These are phyloP conservation scores for Sebastes glaucus DNA, from an alignment of 2,797 vertebrate species.

Conservation along the genomic window DNA sequence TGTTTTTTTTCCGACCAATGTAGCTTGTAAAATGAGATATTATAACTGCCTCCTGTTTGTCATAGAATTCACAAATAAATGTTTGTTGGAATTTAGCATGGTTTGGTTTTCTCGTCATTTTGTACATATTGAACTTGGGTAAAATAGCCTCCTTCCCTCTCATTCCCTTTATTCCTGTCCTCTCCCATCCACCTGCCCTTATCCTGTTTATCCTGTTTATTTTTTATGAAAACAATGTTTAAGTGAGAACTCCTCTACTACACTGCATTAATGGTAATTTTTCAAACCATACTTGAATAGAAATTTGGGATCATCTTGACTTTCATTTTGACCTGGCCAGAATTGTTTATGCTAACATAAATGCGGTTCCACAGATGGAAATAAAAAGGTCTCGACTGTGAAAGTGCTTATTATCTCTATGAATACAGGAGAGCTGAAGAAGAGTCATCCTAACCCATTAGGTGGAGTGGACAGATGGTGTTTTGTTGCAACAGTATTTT, in stretches of 20 bases:
- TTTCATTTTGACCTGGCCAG: not conserved
- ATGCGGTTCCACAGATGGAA: not conserved
- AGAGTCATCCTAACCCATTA: not conserved
- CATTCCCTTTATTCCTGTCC: too few species aligned
- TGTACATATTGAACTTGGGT: not conserved
- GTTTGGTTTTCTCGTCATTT: not conserved
- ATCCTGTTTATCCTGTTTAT: too few species aligned
- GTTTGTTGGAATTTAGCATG: slow-evolving; percentile 69
- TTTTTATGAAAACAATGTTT: too few species aligned
- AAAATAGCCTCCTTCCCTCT: too few species aligned
- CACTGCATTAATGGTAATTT: not conserved
- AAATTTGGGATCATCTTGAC: not conserved
- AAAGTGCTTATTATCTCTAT: slow-evolving; percentile 18
- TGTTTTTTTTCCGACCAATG: slow-evolving; percentile 43
- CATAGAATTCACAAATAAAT: slow-evolving; percentile 83
- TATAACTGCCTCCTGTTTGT: slow-evolving; percentile 79
- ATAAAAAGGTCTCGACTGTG: not conserved
- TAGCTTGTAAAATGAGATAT: slow-evolving; percentile 74
- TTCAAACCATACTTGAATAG: not conserved
- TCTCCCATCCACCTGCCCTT: too few species aligned
- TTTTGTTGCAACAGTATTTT: slow-evolving; percentile 28
- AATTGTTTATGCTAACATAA: not conserved
- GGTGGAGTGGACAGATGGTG: slow-evolving; percentile 37
- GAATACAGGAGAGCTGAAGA: not conserved
- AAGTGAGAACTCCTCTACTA: too few species aligned